These are phyloP conservation scores for Cercocebus atys DNA, from an alignment of 2,113 vertebrate species.

Conservation along the genomic window DNA sequence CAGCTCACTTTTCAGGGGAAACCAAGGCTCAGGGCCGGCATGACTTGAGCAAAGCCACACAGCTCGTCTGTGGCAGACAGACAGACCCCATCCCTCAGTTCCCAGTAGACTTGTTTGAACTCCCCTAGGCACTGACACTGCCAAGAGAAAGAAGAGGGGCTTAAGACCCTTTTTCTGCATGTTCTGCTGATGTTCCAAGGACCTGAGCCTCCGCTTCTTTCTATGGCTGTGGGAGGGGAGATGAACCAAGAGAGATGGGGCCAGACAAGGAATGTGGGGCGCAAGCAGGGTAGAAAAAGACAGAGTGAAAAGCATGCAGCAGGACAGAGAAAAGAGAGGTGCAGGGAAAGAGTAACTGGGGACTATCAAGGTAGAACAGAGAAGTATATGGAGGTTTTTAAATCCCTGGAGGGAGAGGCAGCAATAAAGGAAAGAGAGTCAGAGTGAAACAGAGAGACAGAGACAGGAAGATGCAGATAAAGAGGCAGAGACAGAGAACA, in stretches of 20 bases:
- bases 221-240: not conserved
- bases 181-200: not conserved
- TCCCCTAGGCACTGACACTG: not conserved
- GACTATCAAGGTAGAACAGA: not conserved
- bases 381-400: not conserved
- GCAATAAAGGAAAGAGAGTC: not conserved
- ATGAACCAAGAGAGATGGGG: not conserved
- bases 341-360: rapidly evolving
- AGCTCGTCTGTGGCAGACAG: not conserved
- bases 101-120: not conserved
- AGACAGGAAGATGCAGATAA: not conserved
- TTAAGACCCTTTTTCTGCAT: not conserved
- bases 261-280: not conserved
- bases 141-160: not conserved
- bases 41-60: not conserved
- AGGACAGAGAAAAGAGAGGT: not conserved
- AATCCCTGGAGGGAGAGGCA: not conserved
- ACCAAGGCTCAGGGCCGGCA: not conserved
- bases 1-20: not conserved
- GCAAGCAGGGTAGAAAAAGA: not conserved
- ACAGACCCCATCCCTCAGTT: rapidly evolving
- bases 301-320: not conserved
- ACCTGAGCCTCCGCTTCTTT: not conserved
- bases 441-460: constrained; percentile 2
- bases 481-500: not conserved